Evolutionary conservation across 2,797 vertebrate species (phyloP), one percentile per base, ranked within the genome.

Genomic region (Sebastes matsubarae): DNA sequence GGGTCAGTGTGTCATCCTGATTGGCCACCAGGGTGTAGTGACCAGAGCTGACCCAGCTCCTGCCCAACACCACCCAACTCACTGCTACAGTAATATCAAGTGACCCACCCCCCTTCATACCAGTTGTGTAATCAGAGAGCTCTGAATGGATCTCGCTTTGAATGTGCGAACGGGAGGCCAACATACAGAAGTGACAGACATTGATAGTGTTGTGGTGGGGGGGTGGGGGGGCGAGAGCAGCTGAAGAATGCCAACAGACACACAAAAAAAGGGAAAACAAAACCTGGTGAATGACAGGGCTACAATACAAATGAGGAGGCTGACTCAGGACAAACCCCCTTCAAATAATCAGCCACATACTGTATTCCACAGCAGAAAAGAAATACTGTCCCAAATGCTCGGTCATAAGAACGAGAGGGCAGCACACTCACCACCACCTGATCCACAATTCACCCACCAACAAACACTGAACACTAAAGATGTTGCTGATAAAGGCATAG

Each of bases 101-200:
- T 82, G 79, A 63, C 88, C 82, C 78, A 75, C 78, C 81, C 69
- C 38, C 42, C 72, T 57, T 52, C 20, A 68, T 46, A 22, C 32
- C 73, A 80, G 70, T 82, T 16, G 66, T 79, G 85, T 82, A 85
- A 85, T 79, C 55, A 79, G 86, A 89, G 79, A 81, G 71, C 79
- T 22, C 54, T 78, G 79, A 80, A 72, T 55, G 67, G 79, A 58
- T 65, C 67, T n/a, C n/a, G 30, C 71, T 83, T 70, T 80, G 63
- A 80, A 42, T 64, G 79, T 80, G 71, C 81, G 78, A 75, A 76
- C 59, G 63, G 65, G 65, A 67, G 20, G n/a, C 27, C 81, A 79
- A 77, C 73, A 64, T 16, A 32, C 24, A 63, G 9, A 38, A 61
- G 57, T 68, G 77, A 71, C 70, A 64, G 69, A 74, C 50, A 74